These are phyloP conservation scores for Lontra canadensis DNA, from an alignment of 2,113 vertebrate genomes.

Conservation along the genomic window DNA sequence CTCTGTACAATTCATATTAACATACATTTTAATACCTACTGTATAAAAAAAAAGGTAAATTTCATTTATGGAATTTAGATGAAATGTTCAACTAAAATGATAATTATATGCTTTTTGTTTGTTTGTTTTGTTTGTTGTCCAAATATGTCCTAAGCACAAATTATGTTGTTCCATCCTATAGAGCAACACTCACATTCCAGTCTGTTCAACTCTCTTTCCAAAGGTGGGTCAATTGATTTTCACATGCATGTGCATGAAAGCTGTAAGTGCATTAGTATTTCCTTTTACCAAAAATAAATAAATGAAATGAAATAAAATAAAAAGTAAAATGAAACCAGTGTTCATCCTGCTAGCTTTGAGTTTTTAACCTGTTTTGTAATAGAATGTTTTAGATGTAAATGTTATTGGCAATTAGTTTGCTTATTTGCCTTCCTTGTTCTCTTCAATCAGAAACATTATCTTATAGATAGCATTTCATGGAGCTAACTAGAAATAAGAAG, in stretches of 20 bases:
- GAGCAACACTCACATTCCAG: background rate
- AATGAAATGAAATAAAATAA: background rate
- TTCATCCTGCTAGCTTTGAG: background rate
- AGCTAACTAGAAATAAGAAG: constrained; percentile 43
- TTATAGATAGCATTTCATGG: constrained; percentile 48
- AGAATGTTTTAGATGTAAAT: constrained; percentile 44
- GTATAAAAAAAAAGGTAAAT: background rate
- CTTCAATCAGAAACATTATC: constrained; percentile 1
- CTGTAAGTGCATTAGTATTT: background rate
- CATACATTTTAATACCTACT: background rate
- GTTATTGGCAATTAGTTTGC: constrained; percentile 55
- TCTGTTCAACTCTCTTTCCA: background rate
- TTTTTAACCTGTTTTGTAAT: constrained; percentile 40
- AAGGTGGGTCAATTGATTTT: background rate
- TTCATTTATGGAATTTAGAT: background rate
- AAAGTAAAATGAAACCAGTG: background rate
- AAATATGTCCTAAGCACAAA: background rate
- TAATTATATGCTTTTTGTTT: background rate
- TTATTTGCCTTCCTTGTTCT: constrained; percentile 41
- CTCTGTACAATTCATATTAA: background rate
- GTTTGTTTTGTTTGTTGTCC: background rate
- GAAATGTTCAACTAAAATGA: background rate
- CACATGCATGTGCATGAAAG: background rate
- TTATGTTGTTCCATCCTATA: background rate
- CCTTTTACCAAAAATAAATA: background rate